A percentile compares a stretch with the other conserved stretches of the same genome.
Evolutionary conservation across 2,888 invertebrate genomes (phyloP).

Genomic region (Bruchidius siliquastri): DNA sequence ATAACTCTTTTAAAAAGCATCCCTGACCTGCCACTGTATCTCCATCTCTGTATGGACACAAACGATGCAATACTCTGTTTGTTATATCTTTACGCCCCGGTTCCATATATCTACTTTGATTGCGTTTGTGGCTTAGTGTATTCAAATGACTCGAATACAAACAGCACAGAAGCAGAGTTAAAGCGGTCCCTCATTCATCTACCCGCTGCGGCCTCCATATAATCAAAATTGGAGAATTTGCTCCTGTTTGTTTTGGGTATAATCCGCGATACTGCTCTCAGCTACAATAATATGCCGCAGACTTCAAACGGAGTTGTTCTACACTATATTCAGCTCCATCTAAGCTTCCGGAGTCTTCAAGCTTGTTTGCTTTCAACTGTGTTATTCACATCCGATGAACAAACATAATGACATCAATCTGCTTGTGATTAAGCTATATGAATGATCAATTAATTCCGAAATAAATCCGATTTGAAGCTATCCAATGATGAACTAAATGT

Average conservation of each 20-base stretch:
- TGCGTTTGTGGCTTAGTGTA: conserved; percentile 25
- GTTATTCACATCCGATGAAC: neutral
- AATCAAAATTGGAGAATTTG: conserved; percentile 26
- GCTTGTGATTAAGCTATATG: neutral
- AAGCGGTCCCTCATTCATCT: conserved; percentile 15
- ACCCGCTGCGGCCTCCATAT: conserved; percentile 10
- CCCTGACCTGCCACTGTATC: neutral
- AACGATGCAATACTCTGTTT: conserved; percentile 8
- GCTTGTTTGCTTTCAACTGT: conserved; percentile 1
- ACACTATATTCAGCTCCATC: neutral
- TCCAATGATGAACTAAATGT: too few relatives aligned
- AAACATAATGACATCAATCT: conserved; percentile 5
- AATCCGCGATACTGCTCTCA: conserved; percentile 18
- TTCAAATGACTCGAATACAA: conserved; percentile 22
- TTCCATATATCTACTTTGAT: conserved; percentile 20
- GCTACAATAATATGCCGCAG: conserved; percentile 13
- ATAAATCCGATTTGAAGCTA: too few relatives aligned
- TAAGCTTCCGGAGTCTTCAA: neutral
- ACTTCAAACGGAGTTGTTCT: conserved; percentile 16
- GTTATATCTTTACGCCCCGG: conserved; percentile 14
- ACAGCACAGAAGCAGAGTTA: conserved; percentile 11
- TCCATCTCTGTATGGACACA: neutral
- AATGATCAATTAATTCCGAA: neutral
- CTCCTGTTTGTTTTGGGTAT: conserved; percentile 22
- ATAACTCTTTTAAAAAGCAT: neutral